phyloP scores from a whole-genome alignment of 2,888 invertebrate genomes.

The Sabatieria punctata region DNA sequence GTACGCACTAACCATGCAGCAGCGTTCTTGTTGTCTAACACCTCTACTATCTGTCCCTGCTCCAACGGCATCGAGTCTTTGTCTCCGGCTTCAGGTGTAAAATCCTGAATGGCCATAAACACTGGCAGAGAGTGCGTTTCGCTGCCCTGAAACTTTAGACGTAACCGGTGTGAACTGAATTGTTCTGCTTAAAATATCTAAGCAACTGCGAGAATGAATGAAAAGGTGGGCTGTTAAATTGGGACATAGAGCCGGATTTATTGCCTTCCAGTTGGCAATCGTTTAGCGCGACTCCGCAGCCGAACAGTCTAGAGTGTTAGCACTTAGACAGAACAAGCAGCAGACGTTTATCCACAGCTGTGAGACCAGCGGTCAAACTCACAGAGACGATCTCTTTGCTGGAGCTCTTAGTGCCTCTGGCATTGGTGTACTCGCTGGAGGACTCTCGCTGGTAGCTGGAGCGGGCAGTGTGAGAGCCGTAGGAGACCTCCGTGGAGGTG shows the following conservation, averaged over 20 bases:
- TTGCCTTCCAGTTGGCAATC: too few relatives aligned
- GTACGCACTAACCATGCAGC: constrained; percentile 29
- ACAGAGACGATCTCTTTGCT: constrained; percentile 9
- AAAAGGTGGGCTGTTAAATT: too few relatives aligned
- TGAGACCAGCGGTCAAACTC: too few relatives aligned
- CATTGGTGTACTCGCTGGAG: not conserved
- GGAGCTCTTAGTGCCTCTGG: constrained; percentile 6
- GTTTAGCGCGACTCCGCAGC: too few relatives aligned
- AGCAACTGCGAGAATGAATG: too few relatives aligned
- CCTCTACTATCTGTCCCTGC: constrained; percentile 73
- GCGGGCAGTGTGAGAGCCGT: constrained; percentile 3
- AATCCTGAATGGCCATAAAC: constrained; percentile 58
- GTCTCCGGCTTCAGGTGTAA: constrained; percentile 41
- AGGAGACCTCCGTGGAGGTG: constrained; percentile 7
- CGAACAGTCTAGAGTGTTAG: too few relatives aligned
- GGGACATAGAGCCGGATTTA: too few relatives aligned
- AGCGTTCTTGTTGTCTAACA: constrained; percentile 54
- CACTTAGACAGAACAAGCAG: too few relatives aligned
- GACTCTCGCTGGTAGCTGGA: constrained; percentile 5
- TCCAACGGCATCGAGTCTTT: constrained; percentile 55
- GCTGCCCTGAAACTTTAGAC: constrained; percentile 7
- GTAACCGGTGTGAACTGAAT: too few relatives aligned
- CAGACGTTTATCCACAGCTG: too few relatives aligned
- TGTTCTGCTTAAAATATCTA: too few relatives aligned
- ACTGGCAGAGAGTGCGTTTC: constrained; percentile 10